Evolutionary conservation across 2,888 invertebrate species (phyloP).

Genomic region (Drosophila paranaensis): DNA sequence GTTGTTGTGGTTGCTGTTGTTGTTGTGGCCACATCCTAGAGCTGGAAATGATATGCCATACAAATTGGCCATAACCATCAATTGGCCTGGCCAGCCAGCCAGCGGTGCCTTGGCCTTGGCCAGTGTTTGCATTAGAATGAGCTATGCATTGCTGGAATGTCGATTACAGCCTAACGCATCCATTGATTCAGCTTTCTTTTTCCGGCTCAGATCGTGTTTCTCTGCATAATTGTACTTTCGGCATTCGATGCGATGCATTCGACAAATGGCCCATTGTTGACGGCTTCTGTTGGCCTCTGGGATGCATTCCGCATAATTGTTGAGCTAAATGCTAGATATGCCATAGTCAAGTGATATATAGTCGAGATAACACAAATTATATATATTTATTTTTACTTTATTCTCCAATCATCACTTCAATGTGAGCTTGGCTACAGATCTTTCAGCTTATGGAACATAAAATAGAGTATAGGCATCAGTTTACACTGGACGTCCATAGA

Average conservation of each 20-base stretch:
- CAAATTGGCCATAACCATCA: conserved; percentile 80
- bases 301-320: conserved; percentile 68
- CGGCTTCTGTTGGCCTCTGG: conserved; percentile 48
- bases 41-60: conserved; percentile 72
- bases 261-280: conserved; percentile 71
- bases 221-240: conserved; percentile 74
- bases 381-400: not conserved
- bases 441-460: not conserved
- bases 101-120: conserved; percentile 34
- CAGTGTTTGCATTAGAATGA: conserved; percentile 76
- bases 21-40: conserved; percentile 46
- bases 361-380: too few relatives aligned
- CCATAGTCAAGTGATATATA: not conserved
- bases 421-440: not conserved
- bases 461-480: not conserved
- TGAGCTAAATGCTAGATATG: conserved; percentile 44
- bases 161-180: conserved; percentile 68
- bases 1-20: conserved; percentile 46
- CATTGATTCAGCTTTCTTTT: conserved; percentile 66
- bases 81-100: conserved; percentile 63
- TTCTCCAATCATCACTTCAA: not conserved
- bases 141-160: conserved; percentile 65
- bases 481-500: conserved; percentile 26
- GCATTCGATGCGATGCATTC: conserved; percentile 54
- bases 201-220: conserved; percentile 66